Conservation (phyloP, 2,888 invertebrate genomes). For the Hydriomena furcata region DNA sequence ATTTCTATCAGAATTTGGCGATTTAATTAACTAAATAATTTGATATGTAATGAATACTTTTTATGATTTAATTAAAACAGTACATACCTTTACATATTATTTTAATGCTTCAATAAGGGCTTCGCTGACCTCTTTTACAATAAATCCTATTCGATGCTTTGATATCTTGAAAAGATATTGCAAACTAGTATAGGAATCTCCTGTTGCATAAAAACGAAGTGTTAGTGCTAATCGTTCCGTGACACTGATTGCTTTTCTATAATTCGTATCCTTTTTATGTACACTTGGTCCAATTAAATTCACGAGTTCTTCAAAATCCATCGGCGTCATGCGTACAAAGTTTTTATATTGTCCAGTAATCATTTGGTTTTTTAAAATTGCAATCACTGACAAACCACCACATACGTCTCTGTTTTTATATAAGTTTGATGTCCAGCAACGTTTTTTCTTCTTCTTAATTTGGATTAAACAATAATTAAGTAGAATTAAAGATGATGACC, state of each 20-base stretch:
- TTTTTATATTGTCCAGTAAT: constrained; percentile 30
- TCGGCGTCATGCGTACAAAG: constrained; percentile 34
- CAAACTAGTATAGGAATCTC: constrained; percentile 30
- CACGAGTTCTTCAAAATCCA: constrained; percentile 34
- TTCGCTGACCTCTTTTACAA: neutral
- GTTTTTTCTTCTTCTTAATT: constrained; percentile 34
- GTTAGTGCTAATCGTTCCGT: constrained; percentile 31
- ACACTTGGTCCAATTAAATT: constrained; percentile 32
- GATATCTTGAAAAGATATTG: constrained; percentile 33
- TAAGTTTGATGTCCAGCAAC: constrained; percentile 13
- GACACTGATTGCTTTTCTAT: constrained; percentile 32
- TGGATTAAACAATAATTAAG: constrained; percentile 36
- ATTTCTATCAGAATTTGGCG: no score
- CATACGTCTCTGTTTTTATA: neutral
- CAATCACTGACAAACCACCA: constrained; percentile 20
- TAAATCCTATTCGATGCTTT: neutral
- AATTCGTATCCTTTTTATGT: constrained; percentile 16
- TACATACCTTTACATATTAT: no score
- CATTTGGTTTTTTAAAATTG: constrained; percentile 11
- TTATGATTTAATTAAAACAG: no score
- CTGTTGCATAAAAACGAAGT: constrained; percentile 13
- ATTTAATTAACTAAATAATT: no score
- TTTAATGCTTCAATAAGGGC: no score
- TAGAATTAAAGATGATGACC: constrained; percentile 30
- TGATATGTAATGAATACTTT: no score